Evolutionary conservation across 2,797 vertebrate genomes (phyloP).

Genomic region (Heliangelus exortis): DNA sequence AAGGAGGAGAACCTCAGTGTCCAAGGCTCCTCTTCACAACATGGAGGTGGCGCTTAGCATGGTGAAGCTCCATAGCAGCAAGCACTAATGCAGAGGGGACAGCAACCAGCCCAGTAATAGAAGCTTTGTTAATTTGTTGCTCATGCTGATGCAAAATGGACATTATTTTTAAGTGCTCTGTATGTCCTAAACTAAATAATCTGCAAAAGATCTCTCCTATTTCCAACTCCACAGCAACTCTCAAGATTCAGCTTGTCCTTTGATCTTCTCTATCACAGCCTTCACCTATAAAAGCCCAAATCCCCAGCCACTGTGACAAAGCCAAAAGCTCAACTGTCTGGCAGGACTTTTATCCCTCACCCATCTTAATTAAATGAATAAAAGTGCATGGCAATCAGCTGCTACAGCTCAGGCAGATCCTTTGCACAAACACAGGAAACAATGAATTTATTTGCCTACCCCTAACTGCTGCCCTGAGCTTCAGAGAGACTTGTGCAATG

Average conservation of each 20-base stretch:
- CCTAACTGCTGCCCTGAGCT: neutral
- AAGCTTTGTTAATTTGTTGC: neutral
- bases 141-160: rapidly evolving
- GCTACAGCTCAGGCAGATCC: neutral
- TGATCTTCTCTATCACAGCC: neutral
- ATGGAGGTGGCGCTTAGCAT: no score
- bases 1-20: neutral
- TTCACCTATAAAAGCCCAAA: neutral
- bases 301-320: neutral
- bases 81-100: rapidly evolving
- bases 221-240: neutral
- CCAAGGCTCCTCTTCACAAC: neutral
- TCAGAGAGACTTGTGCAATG: rapidly evolving
- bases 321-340: constrained; percentile 14
- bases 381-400: neutral
- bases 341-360: neutral
- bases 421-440: neutral
- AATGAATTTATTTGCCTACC: constrained; percentile 16
- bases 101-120: neutral
- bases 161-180: neutral
- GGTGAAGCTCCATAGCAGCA: rapidly evolving
- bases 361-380: neutral
- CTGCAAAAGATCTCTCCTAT: neutral
- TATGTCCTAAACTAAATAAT: neutral
- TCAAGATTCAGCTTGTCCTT: neutral